A percentile compares a stretch with the other conserved stretches of the same genome.
Evolutionary conservation across 2,797 vertebrate genomes (phyloP).

Genomic region (Dromococcyx pavoninus): DNA sequence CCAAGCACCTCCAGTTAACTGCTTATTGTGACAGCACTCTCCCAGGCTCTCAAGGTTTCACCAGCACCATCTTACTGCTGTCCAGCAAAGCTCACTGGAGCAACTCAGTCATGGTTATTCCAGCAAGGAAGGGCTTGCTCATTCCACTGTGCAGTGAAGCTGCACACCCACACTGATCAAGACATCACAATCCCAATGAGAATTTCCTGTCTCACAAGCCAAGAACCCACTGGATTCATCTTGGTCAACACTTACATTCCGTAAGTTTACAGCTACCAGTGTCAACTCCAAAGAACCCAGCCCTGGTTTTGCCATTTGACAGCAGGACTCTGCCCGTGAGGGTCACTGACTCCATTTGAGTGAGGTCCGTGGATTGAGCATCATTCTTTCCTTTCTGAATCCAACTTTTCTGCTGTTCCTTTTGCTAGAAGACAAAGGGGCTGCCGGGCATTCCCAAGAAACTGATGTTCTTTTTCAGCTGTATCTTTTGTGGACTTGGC

Average conservation of each 20-base stretch:
- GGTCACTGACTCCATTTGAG: too few species aligned
- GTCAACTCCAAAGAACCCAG: not conserved
- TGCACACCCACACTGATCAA: not conserved
- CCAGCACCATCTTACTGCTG: not conserved
- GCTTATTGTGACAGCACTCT: not conserved
- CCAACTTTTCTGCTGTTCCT: not conserved
- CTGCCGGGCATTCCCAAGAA: not conserved
- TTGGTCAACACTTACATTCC: rapidly evolving
- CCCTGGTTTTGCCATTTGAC: not conserved
- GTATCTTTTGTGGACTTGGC: not conserved
- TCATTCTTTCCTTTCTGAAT: not conserved
- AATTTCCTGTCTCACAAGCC: too few species aligned
- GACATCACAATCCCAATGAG: too few species aligned
- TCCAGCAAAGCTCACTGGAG: not conserved
- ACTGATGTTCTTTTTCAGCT: not conserved
- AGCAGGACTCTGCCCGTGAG: not conserved
- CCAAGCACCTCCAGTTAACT: not conserved
- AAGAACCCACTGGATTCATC: not conserved
- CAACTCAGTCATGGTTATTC: not conserved
- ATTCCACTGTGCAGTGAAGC: too few species aligned
- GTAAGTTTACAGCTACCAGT: too few species aligned
- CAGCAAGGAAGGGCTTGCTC: not conserved
- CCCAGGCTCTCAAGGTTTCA: not conserved
- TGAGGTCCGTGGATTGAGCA: too few species aligned
- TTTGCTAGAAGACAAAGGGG: not conserved